Base-by-base conservation (phyloP, 2,113 vertebrate genomes). In the Nymphicus hollandicus region DNA sequence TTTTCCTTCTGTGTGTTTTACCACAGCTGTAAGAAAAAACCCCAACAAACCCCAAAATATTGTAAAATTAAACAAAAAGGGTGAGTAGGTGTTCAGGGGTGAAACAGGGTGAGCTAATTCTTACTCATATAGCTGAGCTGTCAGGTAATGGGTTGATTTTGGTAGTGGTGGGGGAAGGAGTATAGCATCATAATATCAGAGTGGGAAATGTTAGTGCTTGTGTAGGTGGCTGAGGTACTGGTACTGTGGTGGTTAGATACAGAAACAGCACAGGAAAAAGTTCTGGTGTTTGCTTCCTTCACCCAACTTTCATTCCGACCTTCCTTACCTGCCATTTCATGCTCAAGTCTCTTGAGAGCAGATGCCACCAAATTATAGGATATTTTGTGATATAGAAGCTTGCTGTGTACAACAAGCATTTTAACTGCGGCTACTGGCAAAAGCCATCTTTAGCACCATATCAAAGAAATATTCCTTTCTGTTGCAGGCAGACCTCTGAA, bases 1-100 rank as follows among this genome's bases (percentile, higher is more conserved):
- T 93, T 92, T 80, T 85, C 18, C 31, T 93, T 92, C 33, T 83
- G 43, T 55, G 39, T 43, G 11, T 86, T 91, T 95, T 77, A 84
- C 56, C 7, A 41, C 31, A 93, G 46, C 43, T 85, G 31, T 46
- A 23, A 87, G 50, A 9, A 11, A 46, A 87, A 81, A 66, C 82
- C 5, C 13, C 41, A 41, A 41, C 17, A 33, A 35, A 35, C 22
- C n/a, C 33, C 1, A 14, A 14, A 79, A 33, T 19, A 39, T 2
- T 53, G 12, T 72, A 85, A 83, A 91, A 85, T 64, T 86, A 78
- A 94, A 70, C 10, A 86, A 81, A 29, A 81, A 72, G 22, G 13
- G 13, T 73, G 23, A 81, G 19, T 73, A 73, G n/a, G 41, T 4
- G 0, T 81, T 87, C 55, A 71, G 11, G 10, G 39, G 35, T 81